Conservation (phyloP, 1,140 invertebrate species). For the Oedothorax gibbosus region DNA sequence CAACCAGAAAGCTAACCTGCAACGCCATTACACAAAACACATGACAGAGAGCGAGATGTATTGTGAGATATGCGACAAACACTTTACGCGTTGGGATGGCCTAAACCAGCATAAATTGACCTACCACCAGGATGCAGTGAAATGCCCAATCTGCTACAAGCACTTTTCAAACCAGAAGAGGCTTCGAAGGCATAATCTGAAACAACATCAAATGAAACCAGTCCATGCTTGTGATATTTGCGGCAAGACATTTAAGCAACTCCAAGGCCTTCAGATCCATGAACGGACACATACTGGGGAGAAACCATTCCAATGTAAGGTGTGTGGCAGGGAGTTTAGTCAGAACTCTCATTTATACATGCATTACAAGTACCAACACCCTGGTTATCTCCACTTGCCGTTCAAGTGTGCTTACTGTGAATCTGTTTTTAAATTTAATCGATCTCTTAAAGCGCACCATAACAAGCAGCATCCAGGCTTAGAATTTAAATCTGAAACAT, state of each 20-base stretch:
- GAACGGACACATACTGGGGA: conserved; percentile 15
- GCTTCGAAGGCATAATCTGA: not conserved
- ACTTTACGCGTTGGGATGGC: not conserved
- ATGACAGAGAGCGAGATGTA: not conserved
- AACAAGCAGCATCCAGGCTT: too few species aligned
- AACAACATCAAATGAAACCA: not conserved
- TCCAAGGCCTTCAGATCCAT: conserved; percentile 1
- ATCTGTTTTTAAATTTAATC: not conserved
- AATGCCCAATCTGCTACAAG: conserved; percentile 5
- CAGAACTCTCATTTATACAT: conserved; percentile 2
- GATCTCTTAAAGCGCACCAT: too few species aligned
- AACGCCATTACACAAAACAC: conserved; percentile 12
- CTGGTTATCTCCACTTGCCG: not conserved
- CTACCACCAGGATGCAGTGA: not conserved
- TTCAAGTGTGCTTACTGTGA: conserved; percentile 4
- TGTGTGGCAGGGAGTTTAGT: conserved; percentile 3
- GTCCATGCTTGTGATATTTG: conserved; percentile 16
- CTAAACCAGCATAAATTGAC: conserved; percentile 1
- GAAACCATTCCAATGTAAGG: not conserved
- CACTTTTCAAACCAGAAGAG: not conserved
- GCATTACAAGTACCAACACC: not conserved
- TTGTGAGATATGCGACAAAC: not conserved
- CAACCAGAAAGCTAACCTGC: conserved; percentile 5
- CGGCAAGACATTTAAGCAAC: conserved; percentile 14
- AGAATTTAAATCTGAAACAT: too few species aligned